These are phyloP conservation scores for Macrosoma leucophasiata DNA, from an alignment of 2,888 invertebrate species.

Conservation along the genomic window DNA sequence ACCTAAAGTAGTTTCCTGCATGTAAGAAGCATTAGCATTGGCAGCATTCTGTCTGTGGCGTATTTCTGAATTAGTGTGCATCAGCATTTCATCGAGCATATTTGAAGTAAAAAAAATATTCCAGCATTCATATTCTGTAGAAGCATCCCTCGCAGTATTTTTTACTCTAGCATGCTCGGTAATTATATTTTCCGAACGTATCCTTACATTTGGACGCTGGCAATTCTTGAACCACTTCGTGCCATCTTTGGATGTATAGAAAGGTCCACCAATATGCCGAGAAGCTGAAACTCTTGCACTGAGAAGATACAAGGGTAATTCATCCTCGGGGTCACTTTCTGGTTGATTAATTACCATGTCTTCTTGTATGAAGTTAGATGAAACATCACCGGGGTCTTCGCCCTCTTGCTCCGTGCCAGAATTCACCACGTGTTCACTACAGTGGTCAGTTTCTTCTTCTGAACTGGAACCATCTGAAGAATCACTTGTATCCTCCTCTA, in stretches of 20 bases:
- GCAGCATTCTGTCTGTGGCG: slow-evolving; percentile 4
- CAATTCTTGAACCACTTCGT: slow-evolving; percentile 5
- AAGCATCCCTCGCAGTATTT: slow-evolving; percentile 1
- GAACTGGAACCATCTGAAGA: slow-evolving; percentile 12
- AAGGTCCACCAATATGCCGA: slow-evolving; percentile 8
- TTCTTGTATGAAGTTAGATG: no score
- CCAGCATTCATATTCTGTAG: slow-evolving; percentile 5
- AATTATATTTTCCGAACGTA: slow-evolving; percentile 8
- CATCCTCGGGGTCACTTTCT: no score
- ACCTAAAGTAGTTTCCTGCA: slow-evolving; percentile 2
- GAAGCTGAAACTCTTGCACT: slow-evolving; percentile 7
- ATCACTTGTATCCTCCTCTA: slow-evolving; percentile 9
- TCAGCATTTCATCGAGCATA: slow-evolving; percentile 4
- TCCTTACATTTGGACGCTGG: slow-evolving; percentile 5
- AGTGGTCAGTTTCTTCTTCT: slow-evolving; percentile 12
- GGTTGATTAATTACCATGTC: no score
- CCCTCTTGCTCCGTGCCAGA: slow-evolving; percentile 11
- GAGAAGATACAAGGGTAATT: slow-evolving; percentile 8
- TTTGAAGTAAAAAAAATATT: slow-evolving; percentile 1
- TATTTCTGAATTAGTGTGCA: slow-evolving; percentile 1
- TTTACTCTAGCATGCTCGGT: slow-evolving; percentile 5
- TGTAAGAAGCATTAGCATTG: background rate
- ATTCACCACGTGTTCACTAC: slow-evolving; percentile 10
- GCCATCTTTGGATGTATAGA: slow-evolving; percentile 7
- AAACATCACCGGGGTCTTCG: slow-evolving; percentile 4